Conservation (phyloP, 2,888 invertebrate species). For the Metalampra italica region DNA sequence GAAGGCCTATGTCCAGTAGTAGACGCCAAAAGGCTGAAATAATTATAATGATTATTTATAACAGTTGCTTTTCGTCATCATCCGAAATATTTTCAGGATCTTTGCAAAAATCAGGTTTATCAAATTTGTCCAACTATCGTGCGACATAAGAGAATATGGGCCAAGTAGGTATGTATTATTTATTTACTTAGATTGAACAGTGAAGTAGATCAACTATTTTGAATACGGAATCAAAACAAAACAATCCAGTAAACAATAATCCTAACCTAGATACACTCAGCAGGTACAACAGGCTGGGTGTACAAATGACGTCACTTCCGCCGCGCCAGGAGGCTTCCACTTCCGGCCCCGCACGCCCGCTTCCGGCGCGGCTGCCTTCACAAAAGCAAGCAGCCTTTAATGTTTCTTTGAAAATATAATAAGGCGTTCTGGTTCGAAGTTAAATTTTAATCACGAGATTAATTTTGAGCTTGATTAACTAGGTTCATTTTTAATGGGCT, state of each 20-base stretch:
- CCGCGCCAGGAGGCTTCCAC: constrained; percentile 12
- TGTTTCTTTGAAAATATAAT: constrained; percentile 3
- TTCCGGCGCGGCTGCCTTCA: constrained; percentile 7
- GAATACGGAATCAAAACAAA: not conserved
- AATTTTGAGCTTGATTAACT: not conserved
- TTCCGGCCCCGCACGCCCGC: constrained; percentile 12
- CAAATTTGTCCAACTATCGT: too few relatives aligned
- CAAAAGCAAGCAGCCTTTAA: not conserved
- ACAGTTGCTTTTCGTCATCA: too few relatives aligned
- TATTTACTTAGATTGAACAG: too few relatives aligned
- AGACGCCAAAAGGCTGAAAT: too few relatives aligned
- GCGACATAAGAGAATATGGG: too few relatives aligned
- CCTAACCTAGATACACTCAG: constrained; percentile 2
- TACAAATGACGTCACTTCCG: constrained; percentile 18
- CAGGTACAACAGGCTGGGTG: constrained; percentile 11
- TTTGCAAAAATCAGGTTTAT: too few relatives aligned
- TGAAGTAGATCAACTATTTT: not conserved
- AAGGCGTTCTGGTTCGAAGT: not conserved
- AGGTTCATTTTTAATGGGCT: not conserved
- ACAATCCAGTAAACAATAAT: not conserved
- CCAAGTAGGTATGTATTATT: too few relatives aligned
- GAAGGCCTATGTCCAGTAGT: too few relatives aligned
- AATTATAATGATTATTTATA: too few relatives aligned
- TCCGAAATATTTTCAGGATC: too few relatives aligned
- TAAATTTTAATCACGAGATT: not conserved